Percentiles rank a stretch among this genome's conserved stretches.
Evolutionary conservation across 2,797 vertebrate species (phyloP).

Genomic region (Argya squamiceps): DNA sequence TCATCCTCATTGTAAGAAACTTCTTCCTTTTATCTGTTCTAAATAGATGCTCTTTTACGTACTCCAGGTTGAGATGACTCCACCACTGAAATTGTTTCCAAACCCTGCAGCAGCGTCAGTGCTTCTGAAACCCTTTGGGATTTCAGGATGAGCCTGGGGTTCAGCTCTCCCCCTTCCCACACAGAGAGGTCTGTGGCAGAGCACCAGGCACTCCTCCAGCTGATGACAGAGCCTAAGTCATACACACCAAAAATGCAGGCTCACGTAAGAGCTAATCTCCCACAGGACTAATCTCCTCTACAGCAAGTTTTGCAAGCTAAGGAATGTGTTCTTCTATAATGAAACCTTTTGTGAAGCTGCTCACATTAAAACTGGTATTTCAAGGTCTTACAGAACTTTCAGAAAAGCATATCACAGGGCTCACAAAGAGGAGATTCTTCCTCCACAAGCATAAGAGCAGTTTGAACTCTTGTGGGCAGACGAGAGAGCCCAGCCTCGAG

Average conservation of each 20-base stretch:
- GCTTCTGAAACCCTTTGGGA: neutral
- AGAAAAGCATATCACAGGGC: neutral
- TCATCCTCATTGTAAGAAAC: neutral
- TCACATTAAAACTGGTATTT: slow-evolving; percentile 9
- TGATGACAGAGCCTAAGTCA: neutral
- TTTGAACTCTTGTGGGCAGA: neutral
- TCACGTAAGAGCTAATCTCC: slow-evolving; percentile 13
- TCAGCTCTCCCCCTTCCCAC: neutral
- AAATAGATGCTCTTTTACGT: neutral
- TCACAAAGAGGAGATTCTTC: slow-evolving; percentile 34
- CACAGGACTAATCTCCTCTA: neutral
- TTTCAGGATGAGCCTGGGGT: neutral
- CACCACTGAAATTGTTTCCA: neutral
- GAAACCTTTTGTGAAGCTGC: slow-evolving; percentile 25
- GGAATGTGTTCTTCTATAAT: neutral
- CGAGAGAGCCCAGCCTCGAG: neutral
- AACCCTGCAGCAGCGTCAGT: neutral
- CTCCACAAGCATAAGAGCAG: neutral
- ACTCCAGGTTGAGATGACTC: neutral
- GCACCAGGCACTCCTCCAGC: neutral
- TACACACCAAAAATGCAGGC: neutral
- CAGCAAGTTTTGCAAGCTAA: neutral
- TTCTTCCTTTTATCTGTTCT: neutral
- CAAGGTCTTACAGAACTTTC: neutral
- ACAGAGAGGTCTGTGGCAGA: neutral